These are phyloP conservation scores for Cariama cristata DNA, from an alignment of 2,113 vertebrate species.

Conservation along the genomic window DNA sequence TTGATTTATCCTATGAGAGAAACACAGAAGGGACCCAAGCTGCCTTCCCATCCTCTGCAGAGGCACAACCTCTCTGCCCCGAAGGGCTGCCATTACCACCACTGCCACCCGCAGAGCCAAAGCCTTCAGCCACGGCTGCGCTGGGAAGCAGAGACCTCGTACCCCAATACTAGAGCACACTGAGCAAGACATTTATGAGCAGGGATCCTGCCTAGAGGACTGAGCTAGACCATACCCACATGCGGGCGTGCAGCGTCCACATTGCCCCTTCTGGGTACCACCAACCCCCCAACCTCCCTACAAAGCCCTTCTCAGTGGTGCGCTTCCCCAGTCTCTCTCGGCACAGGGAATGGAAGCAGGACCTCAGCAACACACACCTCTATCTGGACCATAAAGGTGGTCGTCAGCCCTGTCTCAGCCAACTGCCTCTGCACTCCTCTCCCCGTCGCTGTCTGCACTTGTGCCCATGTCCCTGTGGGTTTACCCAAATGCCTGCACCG, in stretches of 20 bases:
- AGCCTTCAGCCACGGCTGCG: background rate
- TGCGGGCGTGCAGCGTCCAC: background rate
- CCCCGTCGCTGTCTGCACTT: rapidly evolving
- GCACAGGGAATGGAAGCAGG: background rate
- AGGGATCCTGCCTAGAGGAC: background rate
- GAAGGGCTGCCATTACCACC: background rate
- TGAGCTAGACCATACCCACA: background rate
- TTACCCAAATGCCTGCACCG: background rate
- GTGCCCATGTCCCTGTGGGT: rapidly evolving
- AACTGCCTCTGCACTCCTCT: background rate
- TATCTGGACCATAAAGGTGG: background rate
- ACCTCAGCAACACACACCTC: background rate
- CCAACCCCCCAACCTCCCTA: background rate
- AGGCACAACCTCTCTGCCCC: background rate
- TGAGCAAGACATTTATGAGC: background rate
- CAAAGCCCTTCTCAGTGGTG: background rate
- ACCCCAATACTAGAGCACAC: background rate
- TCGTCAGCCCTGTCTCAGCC: background rate
- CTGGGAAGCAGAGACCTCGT: background rate
- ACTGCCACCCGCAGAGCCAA: background rate
- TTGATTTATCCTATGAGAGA: background rate
- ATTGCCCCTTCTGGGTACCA: background rate
- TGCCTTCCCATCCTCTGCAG: background rate
- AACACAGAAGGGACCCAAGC: background rate
- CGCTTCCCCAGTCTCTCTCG: background rate